These are phyloP conservation scores for Eulacestoma nigropectus DNA, from an alignment of 2,113 vertebrate species.

Conservation along the genomic window DNA sequence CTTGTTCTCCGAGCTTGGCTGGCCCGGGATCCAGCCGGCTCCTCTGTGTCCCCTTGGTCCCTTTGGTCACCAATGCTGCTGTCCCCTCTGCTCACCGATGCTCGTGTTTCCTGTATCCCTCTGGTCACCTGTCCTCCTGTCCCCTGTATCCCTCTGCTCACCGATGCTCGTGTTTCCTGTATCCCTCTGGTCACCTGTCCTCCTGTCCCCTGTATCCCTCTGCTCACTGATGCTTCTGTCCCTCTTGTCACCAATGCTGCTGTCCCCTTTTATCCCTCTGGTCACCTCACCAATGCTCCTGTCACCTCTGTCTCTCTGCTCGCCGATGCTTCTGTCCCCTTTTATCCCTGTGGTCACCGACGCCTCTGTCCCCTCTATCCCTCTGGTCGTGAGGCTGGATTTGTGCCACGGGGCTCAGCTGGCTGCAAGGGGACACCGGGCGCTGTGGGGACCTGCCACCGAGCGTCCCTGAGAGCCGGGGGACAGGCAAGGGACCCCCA, in stretches of 20 bases:
- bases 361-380: background rate
- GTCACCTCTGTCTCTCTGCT: background rate
- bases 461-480: accelerated
- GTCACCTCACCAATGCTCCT: background rate
- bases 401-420: accelerated
- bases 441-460: background rate
- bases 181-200: background rate
- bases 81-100: background rate
- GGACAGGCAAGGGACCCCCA: background rate
- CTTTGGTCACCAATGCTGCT: background rate
- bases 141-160: background rate
- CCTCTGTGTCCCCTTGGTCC: background rate
- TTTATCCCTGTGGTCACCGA: background rate
- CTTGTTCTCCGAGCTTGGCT: background rate
- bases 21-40: accelerated
- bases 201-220: background rate
- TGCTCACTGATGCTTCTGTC: background rate
- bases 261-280: background rate
- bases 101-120: background rate
- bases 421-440: background rate
- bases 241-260: background rate
- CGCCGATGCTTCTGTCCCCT: background rate
- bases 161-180: too few relatives aligned
- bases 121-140: background rate
- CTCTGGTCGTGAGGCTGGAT: background rate